A percentile compares a stretch with the other conserved stretches of the same genome.
Conservation (phyloP, 92 coral and sea anemone species). For the Anthopleura xanthogrammica region DNA sequence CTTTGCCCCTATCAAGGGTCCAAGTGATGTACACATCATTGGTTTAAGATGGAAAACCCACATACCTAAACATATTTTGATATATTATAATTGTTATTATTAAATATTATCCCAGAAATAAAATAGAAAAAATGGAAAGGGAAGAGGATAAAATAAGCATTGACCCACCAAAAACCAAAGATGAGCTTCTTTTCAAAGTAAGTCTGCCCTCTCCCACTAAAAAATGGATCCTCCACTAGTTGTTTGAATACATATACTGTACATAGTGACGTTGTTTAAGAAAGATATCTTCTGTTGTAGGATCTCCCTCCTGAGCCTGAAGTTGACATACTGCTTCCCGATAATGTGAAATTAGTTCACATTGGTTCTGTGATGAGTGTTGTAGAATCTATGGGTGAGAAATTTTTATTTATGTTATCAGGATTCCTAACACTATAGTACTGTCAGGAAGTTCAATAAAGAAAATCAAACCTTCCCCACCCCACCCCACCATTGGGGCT, state of each 20-base stretch:
- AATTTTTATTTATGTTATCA: not conserved
- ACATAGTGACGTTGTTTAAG: not conserved
- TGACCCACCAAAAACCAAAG: slow-evolving; percentile 70
- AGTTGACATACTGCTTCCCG: slow-evolving; percentile 57
- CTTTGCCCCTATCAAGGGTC: too few species aligned
- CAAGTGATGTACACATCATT: not conserved
- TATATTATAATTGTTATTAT: not conserved
- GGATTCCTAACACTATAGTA: too few species aligned
- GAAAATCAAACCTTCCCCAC: not conserved
- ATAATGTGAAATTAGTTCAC: slow-evolving; percentile 53
- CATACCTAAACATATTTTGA: not conserved
- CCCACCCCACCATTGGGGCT: not conserved
- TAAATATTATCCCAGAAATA: slow-evolving; percentile 9
- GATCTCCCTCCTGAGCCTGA: slow-evolving; percentile 82
- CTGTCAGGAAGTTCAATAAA: too few species aligned
- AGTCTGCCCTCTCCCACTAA: not conserved
- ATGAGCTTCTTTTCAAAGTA: slow-evolving; percentile 68
- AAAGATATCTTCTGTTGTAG: slow-evolving; percentile 21
- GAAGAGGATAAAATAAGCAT: slow-evolving; percentile 60
- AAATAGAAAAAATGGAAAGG: slow-evolving; percentile 46
- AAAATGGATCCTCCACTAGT: too few species aligned
- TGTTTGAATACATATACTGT: too few species aligned
- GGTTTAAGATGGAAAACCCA: not conserved
- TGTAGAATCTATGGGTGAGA: slow-evolving; percentile 62
- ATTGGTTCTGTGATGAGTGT: slow-evolving; percentile 74